Conservation (phyloP, 2,888 invertebrate species). For the Parnassius glacialis region DNA sequence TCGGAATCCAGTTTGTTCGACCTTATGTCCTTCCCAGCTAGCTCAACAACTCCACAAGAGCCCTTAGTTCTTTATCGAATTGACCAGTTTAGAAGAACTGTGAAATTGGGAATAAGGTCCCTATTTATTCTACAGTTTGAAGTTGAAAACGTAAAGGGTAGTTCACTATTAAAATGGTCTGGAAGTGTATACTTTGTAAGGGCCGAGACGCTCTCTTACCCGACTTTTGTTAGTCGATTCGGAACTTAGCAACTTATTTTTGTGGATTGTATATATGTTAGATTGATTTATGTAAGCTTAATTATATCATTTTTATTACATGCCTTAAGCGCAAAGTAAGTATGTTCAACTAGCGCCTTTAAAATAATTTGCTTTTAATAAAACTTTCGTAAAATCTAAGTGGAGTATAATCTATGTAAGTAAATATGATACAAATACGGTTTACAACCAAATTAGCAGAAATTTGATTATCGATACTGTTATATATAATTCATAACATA, state of each 20-base stretch:
- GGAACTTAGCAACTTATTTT: slow-evolving; percentile 21
- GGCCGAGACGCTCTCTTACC: slow-evolving; percentile 29
- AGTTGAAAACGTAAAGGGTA: slow-evolving; percentile 11
- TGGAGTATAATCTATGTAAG: no score
- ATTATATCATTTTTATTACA: no score
- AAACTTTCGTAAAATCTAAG: no score
- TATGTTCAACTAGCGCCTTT: no score
- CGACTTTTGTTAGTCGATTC: slow-evolving; percentile 26
- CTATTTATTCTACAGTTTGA: slow-evolving; percentile 2
- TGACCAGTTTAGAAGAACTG: slow-evolving; percentile 46
- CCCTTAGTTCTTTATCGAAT: slow-evolving; percentile 61
- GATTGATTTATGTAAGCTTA: neutral
- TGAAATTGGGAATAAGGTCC: slow-evolving; percentile 27
- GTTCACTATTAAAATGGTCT: slow-evolving; percentile 23
- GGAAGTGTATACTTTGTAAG: slow-evolving; percentile 28
- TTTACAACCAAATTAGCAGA: no score
- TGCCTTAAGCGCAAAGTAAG: no score
- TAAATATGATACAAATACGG: no score
- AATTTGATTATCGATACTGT: no score
- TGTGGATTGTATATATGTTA: neutral
- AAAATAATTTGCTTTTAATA: no score
- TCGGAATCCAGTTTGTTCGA: slow-evolving; percentile 62
- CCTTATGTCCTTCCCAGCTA: slow-evolving; percentile 72
- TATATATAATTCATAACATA: no score
- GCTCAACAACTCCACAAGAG: slow-evolving; percentile 63